A percentile compares a stretch with the other conserved stretches of the same genome.
Conservation (phyloP, 2,888 invertebrate genomes). For the Xestia xanthographa region DNA sequence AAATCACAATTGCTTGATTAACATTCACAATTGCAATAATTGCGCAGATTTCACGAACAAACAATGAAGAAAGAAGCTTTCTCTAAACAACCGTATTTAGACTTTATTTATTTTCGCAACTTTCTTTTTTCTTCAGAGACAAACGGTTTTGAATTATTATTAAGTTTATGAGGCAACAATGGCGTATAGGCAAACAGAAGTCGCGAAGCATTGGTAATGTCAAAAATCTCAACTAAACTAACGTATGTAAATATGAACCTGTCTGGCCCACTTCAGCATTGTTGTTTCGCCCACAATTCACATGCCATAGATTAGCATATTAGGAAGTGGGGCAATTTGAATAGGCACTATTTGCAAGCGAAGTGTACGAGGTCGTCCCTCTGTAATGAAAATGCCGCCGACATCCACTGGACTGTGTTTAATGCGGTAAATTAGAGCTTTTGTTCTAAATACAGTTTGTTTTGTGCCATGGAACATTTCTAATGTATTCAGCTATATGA, state of each 20-base stretch:
- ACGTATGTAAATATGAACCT: slow-evolving; percentile 80
- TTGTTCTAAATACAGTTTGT: slow-evolving; percentile 61
- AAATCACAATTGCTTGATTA: slow-evolving; percentile 59
- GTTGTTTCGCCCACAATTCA: slow-evolving; percentile 85
- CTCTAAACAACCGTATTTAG: slow-evolving; percentile 67
- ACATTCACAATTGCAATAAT: slow-evolving; percentile 56
- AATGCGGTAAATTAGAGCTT: slow-evolving; percentile 66
- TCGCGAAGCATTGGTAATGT: slow-evolving; percentile 71
- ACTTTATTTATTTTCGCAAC: slow-evolving; percentile 63
- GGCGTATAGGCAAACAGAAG: slow-evolving; percentile 66
- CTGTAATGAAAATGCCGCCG: slow-evolving; percentile 64
- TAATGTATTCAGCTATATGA: slow-evolving; percentile 50
- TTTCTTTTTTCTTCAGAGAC: slow-evolving; percentile 68
- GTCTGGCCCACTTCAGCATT: slow-evolving; percentile 81
- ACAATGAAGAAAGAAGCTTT: slow-evolving; percentile 62
- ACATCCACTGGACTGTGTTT: slow-evolving; percentile 59
- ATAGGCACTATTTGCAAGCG: slow-evolving; percentile 73
- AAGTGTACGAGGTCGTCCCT: slow-evolving; percentile 65
- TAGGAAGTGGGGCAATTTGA: slow-evolving; percentile 86
- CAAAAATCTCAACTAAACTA: slow-evolving; percentile 76
- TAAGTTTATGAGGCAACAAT: slow-evolving; percentile 63
- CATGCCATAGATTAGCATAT: slow-evolving; percentile 86
- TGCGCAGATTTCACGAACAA: slow-evolving; percentile 59
- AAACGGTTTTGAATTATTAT: slow-evolving; percentile 69
- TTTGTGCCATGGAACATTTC: slow-evolving; percentile 48